Evolutionary conservation across 37 sponge, comb jelly and placozoan genomes (phyloP), one percentile per base, ranked within the genome.

Genomic region (Eunapius fragilis): DNA sequence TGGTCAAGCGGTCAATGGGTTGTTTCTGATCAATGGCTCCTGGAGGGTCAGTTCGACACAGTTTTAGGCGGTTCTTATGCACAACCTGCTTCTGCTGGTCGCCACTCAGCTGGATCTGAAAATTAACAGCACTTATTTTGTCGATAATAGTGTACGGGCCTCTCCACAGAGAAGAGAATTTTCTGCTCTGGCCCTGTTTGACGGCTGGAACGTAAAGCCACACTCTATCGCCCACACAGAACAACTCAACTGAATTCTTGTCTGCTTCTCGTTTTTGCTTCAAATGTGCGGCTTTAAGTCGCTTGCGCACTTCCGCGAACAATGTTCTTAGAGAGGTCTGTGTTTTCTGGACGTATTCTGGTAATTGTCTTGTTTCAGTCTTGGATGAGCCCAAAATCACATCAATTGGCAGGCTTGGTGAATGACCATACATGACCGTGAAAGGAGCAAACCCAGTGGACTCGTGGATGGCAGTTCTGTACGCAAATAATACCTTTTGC

Each of bases 381-480:
- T 23, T 27, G 19, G 6, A 70, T 49, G 71, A 28, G 5, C 83
- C 83, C 28, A 88, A 28, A 69, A 88, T 82, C 36, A 82, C n/a
- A 33, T 88, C 82, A 13, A 82, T 72, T 37, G 88, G 88, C 19
- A 88, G 73, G 38, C 30, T 37, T 11, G 77, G 77, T 2, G 82
- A 37, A 13, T 58, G 88, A 25, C 71, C 88, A 82, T 82, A 88
- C 33, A 31, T 31, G 45, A 69, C 22, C 26, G 35, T 37, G 70
- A 38, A 82, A 6, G 88, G 88, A 10, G 83, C 67, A 67, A 35
- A 88, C 28, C 67, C 67, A 5, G 79, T 78, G 26, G 80, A 38
- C 23, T 86, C 86, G 80, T 86, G 86, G 27, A 86, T 68, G 68
- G 79, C 71, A 24, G 86, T 86, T 17, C 86, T 70, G 80, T 86